Evolutionary conservation across 1,140 invertebrate genomes (phyloP).

Genomic region (Liolophura sinensis): DNA sequence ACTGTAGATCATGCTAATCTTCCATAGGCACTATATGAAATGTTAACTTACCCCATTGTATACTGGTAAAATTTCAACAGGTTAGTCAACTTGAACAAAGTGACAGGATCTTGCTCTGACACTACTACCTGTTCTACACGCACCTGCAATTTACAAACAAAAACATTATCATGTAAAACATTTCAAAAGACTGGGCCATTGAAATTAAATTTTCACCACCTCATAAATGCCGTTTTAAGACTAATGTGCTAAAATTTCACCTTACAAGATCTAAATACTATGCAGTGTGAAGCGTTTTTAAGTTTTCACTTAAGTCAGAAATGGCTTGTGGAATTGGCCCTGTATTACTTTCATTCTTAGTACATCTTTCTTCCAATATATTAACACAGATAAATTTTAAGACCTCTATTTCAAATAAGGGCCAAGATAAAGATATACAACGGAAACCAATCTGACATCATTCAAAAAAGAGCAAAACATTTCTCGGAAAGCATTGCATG

Average conservation of each 20-base stretch:
- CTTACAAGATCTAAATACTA: no score
- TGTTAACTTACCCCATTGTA: conserved; percentile 70
- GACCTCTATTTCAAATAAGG: no score
- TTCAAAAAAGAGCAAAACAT: background rate
- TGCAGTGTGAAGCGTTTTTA: no score
- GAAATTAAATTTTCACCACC: no score
- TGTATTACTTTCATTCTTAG: no score
- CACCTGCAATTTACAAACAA: conserved; percentile 56
- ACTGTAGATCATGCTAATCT: no score
- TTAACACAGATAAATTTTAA: no score
- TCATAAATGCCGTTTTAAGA: no score
- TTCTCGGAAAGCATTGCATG: background rate
- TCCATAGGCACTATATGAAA: background rate
- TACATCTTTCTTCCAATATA: no score
- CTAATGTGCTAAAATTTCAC: no score
- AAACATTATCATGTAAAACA: background rate
- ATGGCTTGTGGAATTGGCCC: no score
- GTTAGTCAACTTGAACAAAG: conserved; percentile 84
- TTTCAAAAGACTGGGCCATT: background rate
- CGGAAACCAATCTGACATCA: background rate
- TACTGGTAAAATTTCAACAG: conserved; percentile 86
- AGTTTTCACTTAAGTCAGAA: no score
- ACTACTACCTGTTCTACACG: conserved; percentile 88
- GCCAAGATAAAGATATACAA: background rate
- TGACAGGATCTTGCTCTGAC: conserved; percentile 77